Evolutionary conservation across 2,888 invertebrate species (phyloP).

Genomic region (Lampropteryx suffumata): DNA sequence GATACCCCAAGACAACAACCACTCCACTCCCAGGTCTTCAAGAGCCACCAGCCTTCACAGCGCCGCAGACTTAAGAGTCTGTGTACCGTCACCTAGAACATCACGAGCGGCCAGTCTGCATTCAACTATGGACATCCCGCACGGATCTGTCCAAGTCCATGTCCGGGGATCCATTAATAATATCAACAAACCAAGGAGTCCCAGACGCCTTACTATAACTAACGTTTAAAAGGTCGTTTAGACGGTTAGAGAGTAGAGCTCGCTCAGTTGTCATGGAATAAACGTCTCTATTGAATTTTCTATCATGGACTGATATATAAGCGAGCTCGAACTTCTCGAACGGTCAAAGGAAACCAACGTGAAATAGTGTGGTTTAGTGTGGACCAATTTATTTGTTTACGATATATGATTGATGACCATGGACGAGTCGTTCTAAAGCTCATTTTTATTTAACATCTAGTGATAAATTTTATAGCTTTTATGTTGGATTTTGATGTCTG

Average conservation of each 20-base stretch:
- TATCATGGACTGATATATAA: no score
- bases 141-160: slow-evolving; percentile 70
- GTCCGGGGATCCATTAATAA: slow-evolving; percentile 66
- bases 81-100: slow-evolving; percentile 65
- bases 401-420: not conserved
- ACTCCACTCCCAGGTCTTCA: slow-evolving; percentile 63
- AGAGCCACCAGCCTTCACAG: slow-evolving; percentile 75
- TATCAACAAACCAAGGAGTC: slow-evolving; percentile 67
- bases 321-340: no score
- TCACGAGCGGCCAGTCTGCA: slow-evolving; percentile 73
- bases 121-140: slow-evolving; percentile 66
- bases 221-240: slow-evolving; percentile 44
- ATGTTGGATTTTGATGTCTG: slow-evolving; percentile 32
- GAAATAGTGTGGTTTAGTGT: slow-evolving; percentile 36
- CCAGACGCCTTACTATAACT: slow-evolving; percentile 68
- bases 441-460: slow-evolving; percentile 2
- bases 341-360: no score
- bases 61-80: slow-evolving; percentile 68
- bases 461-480: slow-evolving; percentile 1
- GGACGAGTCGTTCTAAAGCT: slow-evolving; percentile 3
- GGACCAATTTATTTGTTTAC: slow-evolving; percentile 40
- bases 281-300: no score
- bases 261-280: no score
- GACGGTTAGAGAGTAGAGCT: no score
- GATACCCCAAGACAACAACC: slow-evolving; percentile 72